Percentiles rank a stretch among this genome's conserved stretches.
Conservation (phyloP, 2,797 vertebrate species). For the Australoheros facetus region DNA sequence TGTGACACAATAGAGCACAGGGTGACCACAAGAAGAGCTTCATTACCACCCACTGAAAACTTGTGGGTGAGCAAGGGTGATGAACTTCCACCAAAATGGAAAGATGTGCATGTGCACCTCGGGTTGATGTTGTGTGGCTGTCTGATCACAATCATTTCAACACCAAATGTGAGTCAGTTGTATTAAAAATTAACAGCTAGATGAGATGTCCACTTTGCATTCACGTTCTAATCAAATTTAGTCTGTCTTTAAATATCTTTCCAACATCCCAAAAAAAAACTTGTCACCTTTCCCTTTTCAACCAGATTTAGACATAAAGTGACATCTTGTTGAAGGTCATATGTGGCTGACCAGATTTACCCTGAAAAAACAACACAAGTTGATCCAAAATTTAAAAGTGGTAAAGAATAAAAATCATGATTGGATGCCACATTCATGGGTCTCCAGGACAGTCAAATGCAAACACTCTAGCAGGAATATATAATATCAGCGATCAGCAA, state of each 20-base stretch:
- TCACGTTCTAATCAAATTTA: not conserved
- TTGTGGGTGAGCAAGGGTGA: too few relatives aligned
- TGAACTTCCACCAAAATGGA: not conserved
- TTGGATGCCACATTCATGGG: not conserved
- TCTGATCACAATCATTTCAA: not conserved
- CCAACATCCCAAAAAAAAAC: not conserved
- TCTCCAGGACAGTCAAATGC: not conserved
- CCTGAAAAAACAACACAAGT: too few relatives aligned
- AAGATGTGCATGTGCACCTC: not conserved
- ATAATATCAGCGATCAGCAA: conserved; percentile 3
- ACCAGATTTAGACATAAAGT: not conserved
- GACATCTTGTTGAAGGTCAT: too few relatives aligned
- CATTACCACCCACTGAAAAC: not conserved
- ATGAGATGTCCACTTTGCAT: not conserved
- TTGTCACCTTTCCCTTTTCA: not conserved
- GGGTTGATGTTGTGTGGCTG: not conserved
- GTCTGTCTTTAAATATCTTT: not conserved
- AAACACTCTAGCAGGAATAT: not conserved
- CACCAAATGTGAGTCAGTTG: not conserved
- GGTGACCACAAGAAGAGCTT: conserved; percentile 56
- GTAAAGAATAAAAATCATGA: not conserved
- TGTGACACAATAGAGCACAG: conserved; percentile 58
- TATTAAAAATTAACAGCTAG: not conserved
- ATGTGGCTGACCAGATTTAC: too few relatives aligned
- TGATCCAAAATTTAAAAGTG: not conserved